Percentiles rank a stretch among this genome's conserved stretches.
phyloP scores from a whole-genome alignment of 2,888 invertebrate genomes.

The Rugalucina vietnamica region DNA sequence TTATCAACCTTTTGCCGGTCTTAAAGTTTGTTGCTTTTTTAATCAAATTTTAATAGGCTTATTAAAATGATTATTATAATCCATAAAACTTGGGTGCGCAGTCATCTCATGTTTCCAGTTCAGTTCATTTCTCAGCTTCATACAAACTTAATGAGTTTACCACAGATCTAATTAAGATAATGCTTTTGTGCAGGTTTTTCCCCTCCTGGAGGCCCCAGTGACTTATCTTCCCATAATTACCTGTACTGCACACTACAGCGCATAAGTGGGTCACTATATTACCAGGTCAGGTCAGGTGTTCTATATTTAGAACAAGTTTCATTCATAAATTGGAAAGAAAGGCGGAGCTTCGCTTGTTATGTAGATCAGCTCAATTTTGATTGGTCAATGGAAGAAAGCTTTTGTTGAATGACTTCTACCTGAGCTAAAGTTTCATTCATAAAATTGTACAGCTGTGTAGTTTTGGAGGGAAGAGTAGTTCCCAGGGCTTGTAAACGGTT shows the following conservation, averaged over 20 bases:
- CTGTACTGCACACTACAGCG: constrained; percentile 46
- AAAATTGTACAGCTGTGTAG: constrained; percentile 61
- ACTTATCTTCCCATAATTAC: constrained; percentile 26
- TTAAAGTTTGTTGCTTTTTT: too few relatives aligned
- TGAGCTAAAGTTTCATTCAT: constrained; percentile 60
- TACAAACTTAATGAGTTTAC: neutral
- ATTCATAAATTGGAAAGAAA: constrained; percentile 63
- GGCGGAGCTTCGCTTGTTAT: constrained; percentile 63
- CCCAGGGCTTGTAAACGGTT: constrained; percentile 59
- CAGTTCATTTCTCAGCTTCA: neutral
- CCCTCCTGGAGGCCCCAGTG: neutral
- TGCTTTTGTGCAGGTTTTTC: neutral
- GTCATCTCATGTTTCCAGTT: neutral
- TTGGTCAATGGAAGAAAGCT: constrained; percentile 45
- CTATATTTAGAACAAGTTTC: constrained; percentile 64
- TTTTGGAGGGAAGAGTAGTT: constrained; percentile 66
- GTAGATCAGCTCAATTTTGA: constrained; percentile 67
- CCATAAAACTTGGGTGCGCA: constrained; percentile 5
- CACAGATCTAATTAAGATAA: neutral
- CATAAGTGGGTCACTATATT: constrained; percentile 49
- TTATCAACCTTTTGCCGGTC: too few relatives aligned
- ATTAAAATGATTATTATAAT: neutral
- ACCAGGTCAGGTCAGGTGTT: constrained; percentile 59
- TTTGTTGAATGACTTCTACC: constrained; percentile 40
- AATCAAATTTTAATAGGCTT: too few relatives aligned